These are phyloP conservation scores for Eupithecia pulchellata DNA, from an alignment of 2,888 invertebrate species.

Conservation along the genomic window DNA sequence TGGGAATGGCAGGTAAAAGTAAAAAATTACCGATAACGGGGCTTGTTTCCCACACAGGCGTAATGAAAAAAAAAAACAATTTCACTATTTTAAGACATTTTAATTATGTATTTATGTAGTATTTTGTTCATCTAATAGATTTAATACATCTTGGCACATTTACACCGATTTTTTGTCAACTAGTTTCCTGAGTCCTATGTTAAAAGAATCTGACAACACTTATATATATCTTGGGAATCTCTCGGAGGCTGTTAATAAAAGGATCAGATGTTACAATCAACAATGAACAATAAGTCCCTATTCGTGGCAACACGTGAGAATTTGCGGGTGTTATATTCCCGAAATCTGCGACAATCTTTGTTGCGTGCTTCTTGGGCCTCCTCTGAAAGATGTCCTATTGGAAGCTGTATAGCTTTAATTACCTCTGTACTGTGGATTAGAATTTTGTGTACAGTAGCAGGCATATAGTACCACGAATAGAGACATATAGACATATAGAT, in stretches of 20 bases:
- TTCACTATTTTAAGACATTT: too few relatives aligned
- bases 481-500: too few relatives aligned
- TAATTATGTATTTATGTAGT: too few relatives aligned
- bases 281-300: neutral
- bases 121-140: too few relatives aligned
- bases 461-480: too few relatives aligned
- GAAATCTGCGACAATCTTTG: conserved; percentile 30
- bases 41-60: neutral
- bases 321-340: conserved; percentile 21
- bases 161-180: too few relatives aligned
- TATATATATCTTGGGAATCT: neutral
- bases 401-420: conserved; percentile 16
- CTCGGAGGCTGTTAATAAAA: conserved; percentile 19
- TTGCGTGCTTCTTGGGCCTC: conserved; percentile 27
- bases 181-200: too few relatives aligned
- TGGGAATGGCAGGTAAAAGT: too few relatives aligned
- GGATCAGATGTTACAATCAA: conserved; percentile 21
- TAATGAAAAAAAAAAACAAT: too few relatives aligned
- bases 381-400: conserved; percentile 15
- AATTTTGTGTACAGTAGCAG: conserved; percentile 33
- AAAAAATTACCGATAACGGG: neutral
- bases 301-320: neutral
- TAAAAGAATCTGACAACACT: neutral
- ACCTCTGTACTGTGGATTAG: conserved; percentile 27
- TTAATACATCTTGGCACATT: too few relatives aligned